Conservation (phyloP, 2,797 vertebrate genomes). For the Acestrorhynchus altus region DNA sequence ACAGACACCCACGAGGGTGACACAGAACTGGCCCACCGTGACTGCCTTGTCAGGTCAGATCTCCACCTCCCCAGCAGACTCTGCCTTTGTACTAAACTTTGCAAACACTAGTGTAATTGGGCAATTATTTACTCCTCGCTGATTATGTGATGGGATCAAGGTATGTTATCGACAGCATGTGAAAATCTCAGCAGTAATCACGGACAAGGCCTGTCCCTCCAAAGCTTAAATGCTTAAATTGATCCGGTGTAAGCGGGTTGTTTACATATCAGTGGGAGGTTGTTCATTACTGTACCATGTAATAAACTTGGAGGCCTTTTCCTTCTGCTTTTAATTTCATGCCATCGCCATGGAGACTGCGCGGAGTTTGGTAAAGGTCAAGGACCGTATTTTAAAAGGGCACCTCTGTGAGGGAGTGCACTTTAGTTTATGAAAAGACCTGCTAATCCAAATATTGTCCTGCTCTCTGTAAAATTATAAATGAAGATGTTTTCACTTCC, state of each 20-base stretch:
- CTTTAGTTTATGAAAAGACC: too few species aligned
- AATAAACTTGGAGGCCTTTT: background rate
- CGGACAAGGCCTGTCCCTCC: background rate
- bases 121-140: background rate
- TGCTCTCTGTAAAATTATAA: too few species aligned
- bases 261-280: background rate
- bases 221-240: background rate
- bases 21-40: constrained; percentile 14
- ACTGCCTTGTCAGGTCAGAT: constrained; percentile 2
- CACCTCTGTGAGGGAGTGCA: too few species aligned
- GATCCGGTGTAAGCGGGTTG: background rate
- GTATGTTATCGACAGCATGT: background rate
- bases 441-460: too few species aligned
- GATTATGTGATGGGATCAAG: background rate
- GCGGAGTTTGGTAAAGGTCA: too few species aligned
- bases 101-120: background rate
- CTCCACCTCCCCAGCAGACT: background rate
- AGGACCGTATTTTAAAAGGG: too few species aligned
- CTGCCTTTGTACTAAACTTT: background rate
- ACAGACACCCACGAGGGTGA: background rate
- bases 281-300: background rate
- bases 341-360: too few species aligned
- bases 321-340: background rate
- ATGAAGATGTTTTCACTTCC: too few species aligned
- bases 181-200: background rate